Evolutionary conservation across 2,888 invertebrate genomes (phyloP).

Genomic region (Lasioglossum marginatum): DNA sequence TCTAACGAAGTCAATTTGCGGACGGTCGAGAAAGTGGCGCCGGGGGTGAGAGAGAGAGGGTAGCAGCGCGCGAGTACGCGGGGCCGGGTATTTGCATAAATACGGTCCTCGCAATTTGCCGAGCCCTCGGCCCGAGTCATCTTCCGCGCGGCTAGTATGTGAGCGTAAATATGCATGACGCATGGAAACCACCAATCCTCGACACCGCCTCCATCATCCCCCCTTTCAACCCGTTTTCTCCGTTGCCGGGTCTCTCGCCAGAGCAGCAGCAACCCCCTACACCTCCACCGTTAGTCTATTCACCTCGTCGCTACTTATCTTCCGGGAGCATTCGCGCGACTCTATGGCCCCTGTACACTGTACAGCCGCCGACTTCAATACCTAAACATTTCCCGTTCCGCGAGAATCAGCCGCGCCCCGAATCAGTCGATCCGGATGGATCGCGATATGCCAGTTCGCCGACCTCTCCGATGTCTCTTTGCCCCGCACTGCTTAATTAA

Average conservation of each 20-base stretch:
- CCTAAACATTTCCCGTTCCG: constrained; percentile 52
- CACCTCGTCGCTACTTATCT: constrained; percentile 68
- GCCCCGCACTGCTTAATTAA: constrained; percentile 28
- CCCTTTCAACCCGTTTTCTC: constrained; percentile 35
- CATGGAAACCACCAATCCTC: constrained; percentile 67
- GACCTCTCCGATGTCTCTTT: constrained; percentile 7
- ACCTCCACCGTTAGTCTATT: constrained; percentile 70
- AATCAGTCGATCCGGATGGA: constrained; percentile 35
- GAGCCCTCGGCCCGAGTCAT: constrained; percentile 34
- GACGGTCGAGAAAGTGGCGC: constrained; percentile 38
- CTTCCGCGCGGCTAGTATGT: constrained; percentile 63
- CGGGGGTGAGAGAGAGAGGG: constrained; percentile 9
- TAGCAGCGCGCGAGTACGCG: constrained; percentile 41
- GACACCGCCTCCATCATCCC: constrained; percentile 41
- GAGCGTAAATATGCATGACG: constrained; percentile 75
- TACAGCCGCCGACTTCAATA: constrained; percentile 36
- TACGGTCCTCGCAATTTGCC: constrained; percentile 59
- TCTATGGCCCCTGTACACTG: constrained; percentile 34
- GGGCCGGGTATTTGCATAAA: constrained; percentile 66
- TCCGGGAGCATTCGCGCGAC: constrained; percentile 59
- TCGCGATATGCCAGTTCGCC: constrained; percentile 15
- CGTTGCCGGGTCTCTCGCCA: constrained; percentile 29
- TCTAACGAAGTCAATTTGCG: constrained; percentile 55
- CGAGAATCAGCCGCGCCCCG: constrained; percentile 42
- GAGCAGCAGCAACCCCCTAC: constrained; percentile 23